Evolutionary conservation across 2,797 vertebrate species (phyloP).

Genomic region (Pangasius sanitwongsei): DNA sequence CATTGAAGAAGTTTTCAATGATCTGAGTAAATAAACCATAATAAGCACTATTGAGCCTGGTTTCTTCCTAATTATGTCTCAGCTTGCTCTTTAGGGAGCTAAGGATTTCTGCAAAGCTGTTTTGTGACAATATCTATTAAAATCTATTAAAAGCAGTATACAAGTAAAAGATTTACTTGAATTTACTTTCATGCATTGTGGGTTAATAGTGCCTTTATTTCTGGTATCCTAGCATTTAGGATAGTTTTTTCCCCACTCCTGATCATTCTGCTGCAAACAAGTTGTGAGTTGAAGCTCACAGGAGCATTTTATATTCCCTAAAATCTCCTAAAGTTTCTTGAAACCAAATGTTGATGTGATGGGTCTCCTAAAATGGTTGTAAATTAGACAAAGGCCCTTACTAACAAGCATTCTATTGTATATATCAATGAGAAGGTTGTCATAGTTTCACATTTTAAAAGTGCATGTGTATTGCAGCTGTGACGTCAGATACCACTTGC

Average conservation of each 20-base stretch:
- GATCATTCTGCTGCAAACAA: not conserved
- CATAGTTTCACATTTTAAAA: not conserved
- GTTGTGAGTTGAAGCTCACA: not conserved
- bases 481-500: conserved; percentile 4
- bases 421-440: not conserved
- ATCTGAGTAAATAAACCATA: conserved; percentile 63
- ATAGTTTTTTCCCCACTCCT: not conserved
- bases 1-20: conserved; percentile 80
- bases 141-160: not conserved
- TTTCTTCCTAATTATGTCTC: not conserved
- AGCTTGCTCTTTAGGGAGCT: not conserved
- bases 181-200: not conserved
- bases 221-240: not conserved
- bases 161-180: not conserved
- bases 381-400: not conserved
- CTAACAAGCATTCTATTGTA: not conserved
- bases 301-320: not conserved
- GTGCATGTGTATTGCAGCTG: not conserved
- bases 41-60: not conserved
- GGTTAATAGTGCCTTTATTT: not conserved
- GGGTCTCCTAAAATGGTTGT: too few relatives aligned
- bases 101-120: not conserved
- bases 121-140: not conserved
- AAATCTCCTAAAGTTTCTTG: not conserved
- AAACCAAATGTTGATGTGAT: not conserved